Percentiles rank a stretch among this genome's conserved stretches.
phyloP scores from a whole-genome alignment of 2,113 vertebrate genomes.

The Ginglymostoma cirratum region DNA sequence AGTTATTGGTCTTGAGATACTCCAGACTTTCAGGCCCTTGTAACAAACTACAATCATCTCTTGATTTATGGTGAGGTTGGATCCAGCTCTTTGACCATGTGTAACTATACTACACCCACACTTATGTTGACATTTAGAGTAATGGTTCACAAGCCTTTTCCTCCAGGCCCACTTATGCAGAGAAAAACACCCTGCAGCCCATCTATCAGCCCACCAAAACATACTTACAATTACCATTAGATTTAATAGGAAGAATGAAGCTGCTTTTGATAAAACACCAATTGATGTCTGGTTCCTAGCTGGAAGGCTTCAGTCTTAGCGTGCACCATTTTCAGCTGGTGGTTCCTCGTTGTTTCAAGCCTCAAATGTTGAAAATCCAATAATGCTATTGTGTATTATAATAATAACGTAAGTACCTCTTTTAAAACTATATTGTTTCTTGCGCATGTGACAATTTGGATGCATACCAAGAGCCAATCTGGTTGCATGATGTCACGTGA shows the following conservation, averaged over 20 bases:
- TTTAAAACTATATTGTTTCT: neutral
- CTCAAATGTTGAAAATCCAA: neutral
- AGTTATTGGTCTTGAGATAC: neutral
- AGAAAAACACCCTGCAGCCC: neutral
- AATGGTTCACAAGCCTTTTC: neutral
- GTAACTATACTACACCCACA: neutral
- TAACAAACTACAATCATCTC: neutral
- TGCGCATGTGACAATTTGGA: neutral
- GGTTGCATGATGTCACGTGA: neutral
- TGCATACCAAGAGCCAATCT: neutral
- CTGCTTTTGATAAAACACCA: neutral
- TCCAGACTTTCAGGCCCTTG: neutral
- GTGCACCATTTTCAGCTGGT: neutral
- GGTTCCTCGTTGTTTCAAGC: neutral
- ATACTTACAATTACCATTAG: neutral
- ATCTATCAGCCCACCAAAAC: too few species aligned
- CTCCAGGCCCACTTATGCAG: neutral
- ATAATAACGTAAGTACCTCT: neutral
- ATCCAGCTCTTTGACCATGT: neutral
- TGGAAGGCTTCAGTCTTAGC: neutral
- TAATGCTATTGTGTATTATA: neutral
- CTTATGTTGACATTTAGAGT: neutral
- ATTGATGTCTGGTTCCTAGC: neutral
- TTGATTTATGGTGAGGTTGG: neutral
- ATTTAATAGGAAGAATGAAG: neutral